Base-by-base conservation (phyloP, 2,797 vertebrate species). In the Diglossa cyanea region DNA sequence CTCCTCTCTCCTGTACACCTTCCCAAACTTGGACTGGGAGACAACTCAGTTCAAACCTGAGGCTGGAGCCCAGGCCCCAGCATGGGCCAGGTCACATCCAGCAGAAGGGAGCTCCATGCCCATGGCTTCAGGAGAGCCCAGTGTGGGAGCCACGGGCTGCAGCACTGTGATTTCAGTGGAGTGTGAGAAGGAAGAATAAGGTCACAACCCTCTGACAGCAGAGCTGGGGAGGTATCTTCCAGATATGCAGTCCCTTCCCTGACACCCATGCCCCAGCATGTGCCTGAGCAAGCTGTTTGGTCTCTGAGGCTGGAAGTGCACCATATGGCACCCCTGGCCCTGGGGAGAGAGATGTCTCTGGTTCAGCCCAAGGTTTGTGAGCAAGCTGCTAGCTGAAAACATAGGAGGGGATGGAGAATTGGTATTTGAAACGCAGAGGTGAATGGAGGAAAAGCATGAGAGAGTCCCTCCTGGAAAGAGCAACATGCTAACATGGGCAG, bases 21-120 rank as follows among this genome's bases (percentile, higher is more conserved):
- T 81, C 40, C 35, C 57, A 53, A 84, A 50, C 12, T 17, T 18
- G 37, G 5, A 21, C 40, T 54, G 20, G 40, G 54, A 35, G 11
- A 44, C 12, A 1, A 0, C 42, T 82, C 7, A 0, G 28, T 28
- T 24, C 2, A 7, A 55, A 39, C 18, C 16, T 1, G 2, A 20
- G 61, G 6, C 40, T 63, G 30, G 57, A 85, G 26, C 37, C 9
- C 17, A 19, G 11, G 24, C 17, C 47, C 33, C 8, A 8, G 10
- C 4, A 3, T 1, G 12, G 58, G 30, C 12, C 18, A 53, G 25
- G 31, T 35, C 19, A 50, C 2, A 8, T 20, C 23, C 51, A 51
- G 28, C n/a, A 82, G 51, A 58, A 44, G 20, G 48, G 8, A 77
- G 4, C 3, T 79, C 65, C 8, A 55, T 2, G 3, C 17, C 71